Evolutionary conservation across 2,888 invertebrate species (phyloP).

Genomic region (Polydrusus cervinus): DNA sequence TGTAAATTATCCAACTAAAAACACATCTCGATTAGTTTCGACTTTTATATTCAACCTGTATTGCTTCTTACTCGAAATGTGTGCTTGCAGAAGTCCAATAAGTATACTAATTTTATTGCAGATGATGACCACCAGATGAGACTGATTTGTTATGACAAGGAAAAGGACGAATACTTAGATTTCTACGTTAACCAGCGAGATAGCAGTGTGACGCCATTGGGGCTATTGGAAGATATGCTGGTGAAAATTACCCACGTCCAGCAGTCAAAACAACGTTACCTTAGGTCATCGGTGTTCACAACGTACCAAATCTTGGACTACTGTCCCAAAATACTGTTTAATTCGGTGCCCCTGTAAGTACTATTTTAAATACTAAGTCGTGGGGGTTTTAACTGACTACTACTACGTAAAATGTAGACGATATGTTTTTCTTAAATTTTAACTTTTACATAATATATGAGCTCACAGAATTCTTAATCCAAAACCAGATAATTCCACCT

Average conservation of each 20-base stretch:
- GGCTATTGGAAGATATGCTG: neutral
- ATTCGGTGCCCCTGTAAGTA: neutral
- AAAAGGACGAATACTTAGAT: neutral
- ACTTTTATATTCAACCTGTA: no score
- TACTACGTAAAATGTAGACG: no score
- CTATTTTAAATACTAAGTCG: neutral
- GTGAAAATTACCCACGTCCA: conserved; percentile 8
- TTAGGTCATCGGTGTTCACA: neutral
- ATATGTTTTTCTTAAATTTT: no score
- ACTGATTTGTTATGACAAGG: neutral
- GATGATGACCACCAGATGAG: conserved; percentile 1
- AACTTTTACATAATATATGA: no score
- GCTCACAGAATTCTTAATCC: no score
- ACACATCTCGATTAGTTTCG: no score
- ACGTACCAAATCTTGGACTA: neutral
- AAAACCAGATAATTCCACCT: no score
- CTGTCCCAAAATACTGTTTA: neutral
- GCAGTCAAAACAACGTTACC: neutral
- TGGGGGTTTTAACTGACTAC: no score
- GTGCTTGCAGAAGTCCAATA: no score
- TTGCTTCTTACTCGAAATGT: no score
- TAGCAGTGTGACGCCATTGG: neutral
- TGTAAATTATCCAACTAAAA: no score
- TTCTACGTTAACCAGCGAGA: neutral
- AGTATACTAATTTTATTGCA: no score